These are phyloP conservation scores for Lomographa bimaculata DNA, from an alignment of 2,888 invertebrate species.

Conservation along the genomic window DNA sequence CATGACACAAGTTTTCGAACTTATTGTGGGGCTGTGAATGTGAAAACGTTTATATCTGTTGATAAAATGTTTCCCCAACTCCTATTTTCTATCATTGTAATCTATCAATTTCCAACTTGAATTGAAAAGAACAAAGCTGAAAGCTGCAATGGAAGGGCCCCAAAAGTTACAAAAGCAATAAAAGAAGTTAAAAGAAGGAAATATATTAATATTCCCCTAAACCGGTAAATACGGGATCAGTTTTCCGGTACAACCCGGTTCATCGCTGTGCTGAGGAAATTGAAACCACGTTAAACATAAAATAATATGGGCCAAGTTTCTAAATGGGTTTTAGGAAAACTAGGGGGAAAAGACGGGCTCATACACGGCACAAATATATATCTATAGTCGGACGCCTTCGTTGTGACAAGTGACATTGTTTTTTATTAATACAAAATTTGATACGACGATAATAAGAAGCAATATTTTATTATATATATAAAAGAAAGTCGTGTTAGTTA, in stretches of 20 bases:
- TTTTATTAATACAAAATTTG: too few species aligned
- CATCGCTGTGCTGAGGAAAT: conserved; percentile 26
- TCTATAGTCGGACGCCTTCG: too few species aligned
- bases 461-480: too few species aligned
- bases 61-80: too few species aligned
- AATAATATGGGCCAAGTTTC: conserved; percentile 23
- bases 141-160: conserved; percentile 17
- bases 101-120: conserved; percentile 29
- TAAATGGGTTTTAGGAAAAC: conserved; percentile 17
- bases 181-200: conserved; percentile 39
- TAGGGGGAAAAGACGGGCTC: conserved; percentile 1
- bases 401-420: too few species aligned
- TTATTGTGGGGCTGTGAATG: too few species aligned
- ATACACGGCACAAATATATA: too few species aligned
- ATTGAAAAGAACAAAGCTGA: conserved; percentile 35
- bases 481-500: too few species aligned
- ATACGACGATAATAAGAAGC: too few species aligned
- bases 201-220: conserved; percentile 41
- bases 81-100: too few species aligned
- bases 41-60: too few species aligned
- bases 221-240: conserved; percentile 39
- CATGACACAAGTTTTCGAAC: too few species aligned
- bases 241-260: conserved; percentile 33
- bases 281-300: conserved; percentile 33
- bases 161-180: conserved; percentile 43